Percentiles rank a stretch among this genome's conserved stretches.
These are phyloP conservation scores for Eulemur coronatus DNA, from an alignment of 2,797 vertebrate genomes.

Conservation along the genomic window DNA sequence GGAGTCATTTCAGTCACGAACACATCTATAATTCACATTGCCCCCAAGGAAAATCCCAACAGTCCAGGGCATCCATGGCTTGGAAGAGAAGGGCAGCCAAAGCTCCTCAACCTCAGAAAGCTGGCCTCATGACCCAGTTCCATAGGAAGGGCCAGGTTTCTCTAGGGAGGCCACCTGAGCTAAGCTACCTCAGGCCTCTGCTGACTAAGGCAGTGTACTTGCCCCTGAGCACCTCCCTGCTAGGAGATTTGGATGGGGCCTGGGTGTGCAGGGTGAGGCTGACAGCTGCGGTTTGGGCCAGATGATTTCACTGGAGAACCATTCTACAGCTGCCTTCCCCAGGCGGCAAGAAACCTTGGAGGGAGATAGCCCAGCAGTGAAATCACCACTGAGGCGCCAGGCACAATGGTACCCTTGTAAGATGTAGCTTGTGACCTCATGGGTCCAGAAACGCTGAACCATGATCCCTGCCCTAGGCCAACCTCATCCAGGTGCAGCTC, in stretches of 20 bases:
- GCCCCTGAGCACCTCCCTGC: neutral
- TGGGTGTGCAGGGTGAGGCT: neutral
- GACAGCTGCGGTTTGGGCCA: neutral
- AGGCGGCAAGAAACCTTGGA: conserved; percentile 68
- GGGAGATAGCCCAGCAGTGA: conserved; percentile 66
- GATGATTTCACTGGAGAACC: conserved; percentile 80
- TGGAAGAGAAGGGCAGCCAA: neutral
- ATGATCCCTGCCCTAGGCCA: neutral
- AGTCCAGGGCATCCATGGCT: neutral
- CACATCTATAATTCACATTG: neutral
- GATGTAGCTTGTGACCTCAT: conserved; percentile 55
- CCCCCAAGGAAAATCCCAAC: neutral
- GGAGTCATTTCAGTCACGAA: neutral
- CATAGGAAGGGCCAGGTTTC: neutral
- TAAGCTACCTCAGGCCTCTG: neutral
- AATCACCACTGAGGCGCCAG: conserved; percentile 71
- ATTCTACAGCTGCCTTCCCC: conserved; percentile 76
- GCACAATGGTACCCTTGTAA: conserved; percentile 63
- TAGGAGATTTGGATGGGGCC: neutral
- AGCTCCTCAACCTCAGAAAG: neutral
- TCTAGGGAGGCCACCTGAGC: neutral
- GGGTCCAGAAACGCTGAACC: neutral
- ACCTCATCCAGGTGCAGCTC: neutral
- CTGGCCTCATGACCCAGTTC: neutral
- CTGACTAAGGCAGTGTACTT: neutral